These are phyloP conservation scores for Drosophila micromelanica DNA, from an alignment of 1,140 invertebrate genomes.

Conservation along the genomic window DNA sequence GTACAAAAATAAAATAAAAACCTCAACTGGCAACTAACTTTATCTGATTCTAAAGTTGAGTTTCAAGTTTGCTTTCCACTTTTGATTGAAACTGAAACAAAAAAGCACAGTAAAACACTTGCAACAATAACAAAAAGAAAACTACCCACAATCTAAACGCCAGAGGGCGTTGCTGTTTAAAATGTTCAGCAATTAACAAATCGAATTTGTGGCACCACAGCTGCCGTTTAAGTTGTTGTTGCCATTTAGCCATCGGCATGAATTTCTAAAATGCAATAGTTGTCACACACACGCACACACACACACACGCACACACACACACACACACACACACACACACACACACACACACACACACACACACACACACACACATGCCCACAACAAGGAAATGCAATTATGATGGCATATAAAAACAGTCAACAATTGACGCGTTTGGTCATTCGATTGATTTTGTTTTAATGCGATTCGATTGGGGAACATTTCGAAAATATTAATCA, in stretches of 20 bases:
- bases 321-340: background rate
- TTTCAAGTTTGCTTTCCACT: background rate
- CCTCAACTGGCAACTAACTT: slow-evolving; percentile 14
- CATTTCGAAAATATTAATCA: slow-evolving; percentile 69
- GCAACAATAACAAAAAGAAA: background rate
- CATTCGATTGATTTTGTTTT: background rate
- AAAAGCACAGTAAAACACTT: background rate
- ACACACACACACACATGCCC: background rate
- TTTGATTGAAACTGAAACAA: slow-evolving; percentile 4
- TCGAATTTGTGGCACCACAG: slow-evolving; percentile 19
- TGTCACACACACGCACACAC: background rate
- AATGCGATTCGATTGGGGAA: slow-evolving; percentile 18
- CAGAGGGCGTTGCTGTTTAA: slow-evolving; percentile 25
- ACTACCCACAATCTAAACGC: background rate
- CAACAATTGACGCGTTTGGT: slow-evolving; percentile 41
- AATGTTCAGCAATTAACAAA: slow-evolving; percentile 31
- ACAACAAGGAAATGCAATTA: slow-evolving; percentile 76
- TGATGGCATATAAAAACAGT: slow-evolving; percentile 65
- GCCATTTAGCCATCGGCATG: slow-evolving; percentile 10
- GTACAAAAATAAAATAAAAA: slow-evolving; percentile 11
- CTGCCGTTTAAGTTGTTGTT: slow-evolving; percentile 3
- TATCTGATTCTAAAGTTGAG: slow-evolving; percentile 3
- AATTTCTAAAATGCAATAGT: slow-evolving; percentile 5
- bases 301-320: background rate
- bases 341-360: background rate